phyloP scores from a whole-genome alignment of 2,113 vertebrate genomes.

The Eupsittula cactorum region DNA sequence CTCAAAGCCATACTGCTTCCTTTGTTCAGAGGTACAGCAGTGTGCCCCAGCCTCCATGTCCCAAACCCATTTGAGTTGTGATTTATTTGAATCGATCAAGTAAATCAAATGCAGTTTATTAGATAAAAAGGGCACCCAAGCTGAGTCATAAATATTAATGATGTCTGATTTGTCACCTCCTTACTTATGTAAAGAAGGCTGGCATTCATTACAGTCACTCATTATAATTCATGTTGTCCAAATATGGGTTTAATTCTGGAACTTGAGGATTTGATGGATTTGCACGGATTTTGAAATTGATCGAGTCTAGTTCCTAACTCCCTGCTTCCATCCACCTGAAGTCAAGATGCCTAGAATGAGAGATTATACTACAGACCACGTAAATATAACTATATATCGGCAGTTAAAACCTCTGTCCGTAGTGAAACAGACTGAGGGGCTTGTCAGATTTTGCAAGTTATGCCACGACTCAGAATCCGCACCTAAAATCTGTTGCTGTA shows the following conservation, averaged over 20 bases:
- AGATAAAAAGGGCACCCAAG: background rate
- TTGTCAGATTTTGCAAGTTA: slow-evolving; percentile 3
- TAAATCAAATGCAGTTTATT: background rate
- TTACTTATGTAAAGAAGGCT: background rate
- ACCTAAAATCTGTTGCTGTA: background rate
- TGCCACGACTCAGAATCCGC: background rate
- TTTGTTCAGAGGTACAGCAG: background rate
- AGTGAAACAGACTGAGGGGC: background rate
- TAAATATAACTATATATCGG: background rate
- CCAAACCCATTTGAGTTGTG: background rate
- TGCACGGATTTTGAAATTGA: background rate
- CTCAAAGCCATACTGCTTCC: background rate
- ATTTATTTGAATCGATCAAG: background rate
- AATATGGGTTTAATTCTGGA: slow-evolving; percentile 14
- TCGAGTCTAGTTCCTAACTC: background rate
- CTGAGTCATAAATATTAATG: background rate
- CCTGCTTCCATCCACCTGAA: background rate
- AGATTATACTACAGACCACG: background rate
- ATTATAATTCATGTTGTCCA: slow-evolving; percentile 20
- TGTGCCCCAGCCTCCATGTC: background rate
- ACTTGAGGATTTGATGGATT: background rate
- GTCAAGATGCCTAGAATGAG: background rate
- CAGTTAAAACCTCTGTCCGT: background rate
- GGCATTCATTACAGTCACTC: background rate
- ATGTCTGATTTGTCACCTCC: background rate